Conservation (phyloP, 2,888 invertebrate species). For the Meloe dianella region DNA sequence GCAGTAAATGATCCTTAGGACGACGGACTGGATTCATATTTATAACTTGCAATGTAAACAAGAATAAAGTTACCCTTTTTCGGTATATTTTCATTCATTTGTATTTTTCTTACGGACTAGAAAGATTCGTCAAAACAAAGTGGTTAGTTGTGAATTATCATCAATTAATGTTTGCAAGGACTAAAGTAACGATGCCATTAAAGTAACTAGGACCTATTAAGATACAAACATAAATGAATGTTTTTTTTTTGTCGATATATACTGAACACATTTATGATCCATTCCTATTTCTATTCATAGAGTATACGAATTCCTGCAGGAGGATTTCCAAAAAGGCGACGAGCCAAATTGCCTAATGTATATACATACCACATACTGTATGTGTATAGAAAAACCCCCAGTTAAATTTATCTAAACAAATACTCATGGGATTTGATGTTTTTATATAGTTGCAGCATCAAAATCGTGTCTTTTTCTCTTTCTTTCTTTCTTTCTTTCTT, state of each 20-base stretch:
- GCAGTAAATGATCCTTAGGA: constrained; percentile 6
- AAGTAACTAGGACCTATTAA: too few relatives aligned
- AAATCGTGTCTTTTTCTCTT: neutral
- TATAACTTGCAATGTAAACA: constrained; percentile 16
- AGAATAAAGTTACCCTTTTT: too few relatives aligned
- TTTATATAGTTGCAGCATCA: neutral
- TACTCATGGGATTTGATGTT: neutral
- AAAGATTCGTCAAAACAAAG: too few relatives aligned
- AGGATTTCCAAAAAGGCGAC: neutral
- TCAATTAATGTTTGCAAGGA: too few relatives aligned
- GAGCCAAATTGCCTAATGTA: neutral
- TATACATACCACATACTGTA: neutral
- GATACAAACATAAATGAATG: too few relatives aligned
- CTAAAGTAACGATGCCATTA: too few relatives aligned
- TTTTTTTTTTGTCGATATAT: too few relatives aligned
- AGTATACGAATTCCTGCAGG: neutral
- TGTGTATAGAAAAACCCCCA: neutral
- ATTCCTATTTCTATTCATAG: neutral
- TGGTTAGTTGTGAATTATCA: too few relatives aligned
- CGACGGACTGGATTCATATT: constrained; percentile 9
- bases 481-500: too few relatives aligned
- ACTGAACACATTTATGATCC: neutral
- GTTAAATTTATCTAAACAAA: neutral
- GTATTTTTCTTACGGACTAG: too few relatives aligned
- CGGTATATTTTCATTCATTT: too few relatives aligned